Conservation (phyloP, 2,113 vertebrate genomes). For the Madoqua kirkii region DNA sequence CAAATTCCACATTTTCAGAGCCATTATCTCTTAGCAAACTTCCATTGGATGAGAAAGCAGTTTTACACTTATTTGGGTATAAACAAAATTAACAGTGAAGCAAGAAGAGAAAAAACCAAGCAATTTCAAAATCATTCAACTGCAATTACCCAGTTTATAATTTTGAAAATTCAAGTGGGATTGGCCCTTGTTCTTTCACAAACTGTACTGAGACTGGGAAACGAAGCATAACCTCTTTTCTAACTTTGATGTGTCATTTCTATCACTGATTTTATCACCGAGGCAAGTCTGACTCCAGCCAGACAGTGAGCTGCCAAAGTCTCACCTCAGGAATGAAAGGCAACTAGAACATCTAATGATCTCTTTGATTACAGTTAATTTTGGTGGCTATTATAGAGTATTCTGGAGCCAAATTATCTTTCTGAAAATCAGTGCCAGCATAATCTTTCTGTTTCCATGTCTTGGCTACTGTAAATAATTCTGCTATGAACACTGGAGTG, state of each 20-base stretch:
- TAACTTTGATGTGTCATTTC: not conserved
- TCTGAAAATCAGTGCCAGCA: not conserved
- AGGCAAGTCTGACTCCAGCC: not conserved
- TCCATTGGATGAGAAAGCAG: not conserved
- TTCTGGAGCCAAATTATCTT: not conserved
- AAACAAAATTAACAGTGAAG: not conserved
- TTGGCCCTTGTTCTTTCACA: not conserved
- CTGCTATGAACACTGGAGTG: not conserved
- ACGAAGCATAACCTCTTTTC: not conserved
- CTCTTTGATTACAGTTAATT: not conserved
- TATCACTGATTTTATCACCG: not conserved
- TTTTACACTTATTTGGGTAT: not conserved
- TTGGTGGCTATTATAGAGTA: not conserved
- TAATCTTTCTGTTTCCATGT: not conserved
- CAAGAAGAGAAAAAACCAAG: not conserved
- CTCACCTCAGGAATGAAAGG: not conserved
- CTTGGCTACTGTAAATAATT: not conserved
- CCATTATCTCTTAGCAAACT: not conserved
- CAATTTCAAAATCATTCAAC: not conserved
- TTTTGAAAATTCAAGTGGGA: not conserved
- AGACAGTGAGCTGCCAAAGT: rapidly evolving
- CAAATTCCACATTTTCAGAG: not conserved
- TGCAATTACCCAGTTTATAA: not conserved
- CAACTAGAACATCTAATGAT: not conserved
- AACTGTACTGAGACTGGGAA: not conserved